Evolutionary conservation across 2,113 vertebrate genomes (phyloP).

Genomic region (Sinocyclocheilus anshuiensis): DNA sequence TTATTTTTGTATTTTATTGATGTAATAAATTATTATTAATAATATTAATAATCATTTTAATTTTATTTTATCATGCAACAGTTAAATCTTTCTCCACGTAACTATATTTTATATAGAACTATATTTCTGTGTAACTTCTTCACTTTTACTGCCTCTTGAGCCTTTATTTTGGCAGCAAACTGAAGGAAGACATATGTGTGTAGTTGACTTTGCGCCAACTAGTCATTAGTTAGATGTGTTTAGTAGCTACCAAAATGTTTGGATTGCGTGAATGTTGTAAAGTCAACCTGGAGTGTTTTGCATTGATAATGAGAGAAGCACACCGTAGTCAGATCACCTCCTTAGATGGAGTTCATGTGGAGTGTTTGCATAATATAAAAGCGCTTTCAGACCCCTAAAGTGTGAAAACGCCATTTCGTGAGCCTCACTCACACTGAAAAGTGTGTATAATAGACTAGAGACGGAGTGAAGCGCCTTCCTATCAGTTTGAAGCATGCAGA

Average conservation of each 20-base stretch:
- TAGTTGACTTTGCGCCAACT: conserved; percentile 1
- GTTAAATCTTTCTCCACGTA: no score
- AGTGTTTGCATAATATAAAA: background rate
- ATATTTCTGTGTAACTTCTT: background rate
- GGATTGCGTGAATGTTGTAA: background rate
- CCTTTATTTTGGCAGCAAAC: background rate
- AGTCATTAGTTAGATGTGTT: conserved; percentile 10
- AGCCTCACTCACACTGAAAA: background rate
- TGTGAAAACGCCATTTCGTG: background rate
- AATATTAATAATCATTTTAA: no score
- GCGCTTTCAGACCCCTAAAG: background rate
- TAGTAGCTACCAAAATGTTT: conserved; percentile 20
- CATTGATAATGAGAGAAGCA: background rate
- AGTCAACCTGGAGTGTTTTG: conserved; percentile 1
- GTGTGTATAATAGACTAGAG: background rate
- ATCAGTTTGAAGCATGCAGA: background rate
- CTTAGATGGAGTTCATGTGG: background rate
- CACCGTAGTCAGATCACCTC: background rate
- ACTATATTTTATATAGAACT: background rate
- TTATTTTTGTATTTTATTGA: no score
- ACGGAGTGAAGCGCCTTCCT: background rate
- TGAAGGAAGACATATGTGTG: conserved; percentile 23
- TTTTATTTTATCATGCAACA: no score
- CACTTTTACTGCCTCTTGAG: background rate
- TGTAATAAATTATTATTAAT: no score